These are phyloP conservation scores for Turritopsis dohrnii DNA, from an alignment of 30 jellyfish, hydroid and myxozoan species.

Conservation along the genomic window DNA sequence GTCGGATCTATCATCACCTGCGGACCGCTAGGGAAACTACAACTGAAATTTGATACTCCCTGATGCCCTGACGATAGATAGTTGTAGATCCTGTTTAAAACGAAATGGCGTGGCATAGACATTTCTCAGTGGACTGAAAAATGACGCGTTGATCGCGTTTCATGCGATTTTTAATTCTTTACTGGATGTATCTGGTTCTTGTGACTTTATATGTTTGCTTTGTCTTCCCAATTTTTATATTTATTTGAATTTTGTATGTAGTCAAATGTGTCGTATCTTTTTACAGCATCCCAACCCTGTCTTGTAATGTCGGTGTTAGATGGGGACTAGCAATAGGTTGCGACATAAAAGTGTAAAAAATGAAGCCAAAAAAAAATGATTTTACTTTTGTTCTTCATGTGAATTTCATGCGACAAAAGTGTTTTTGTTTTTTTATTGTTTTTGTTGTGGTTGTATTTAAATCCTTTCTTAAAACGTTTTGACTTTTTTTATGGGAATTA, in stretches of 20 bases:
- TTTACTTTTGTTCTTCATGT: too few relatives aligned
- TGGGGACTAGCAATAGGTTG: too few relatives aligned
- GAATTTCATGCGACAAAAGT: too few relatives aligned
- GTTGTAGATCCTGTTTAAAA: too few relatives aligned
- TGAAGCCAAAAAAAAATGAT: too few relatives aligned
- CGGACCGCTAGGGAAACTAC: not conserved
- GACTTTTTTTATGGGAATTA: not conserved
- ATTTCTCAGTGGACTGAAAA: too few relatives aligned
- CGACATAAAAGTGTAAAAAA: too few relatives aligned
- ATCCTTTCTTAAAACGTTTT: not conserved
- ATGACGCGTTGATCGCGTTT: not conserved
- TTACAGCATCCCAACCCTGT: too few relatives aligned
- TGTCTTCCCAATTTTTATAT: not conserved
- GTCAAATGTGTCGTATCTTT: not conserved
- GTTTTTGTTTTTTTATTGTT: too few relatives aligned
- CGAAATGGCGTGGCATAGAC: too few relatives aligned
- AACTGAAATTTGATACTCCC: not conserved
- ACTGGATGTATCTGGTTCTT: not conserved
- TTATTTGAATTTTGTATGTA: not conserved
- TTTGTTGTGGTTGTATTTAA: not conserved
- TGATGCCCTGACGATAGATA: not conserved
- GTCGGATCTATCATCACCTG: constrained; percentile 61
- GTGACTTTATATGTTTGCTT: not conserved
- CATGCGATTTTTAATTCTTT: not conserved
- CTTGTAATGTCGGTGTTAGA: too few relatives aligned